Percentiles rank a stretch among this genome's conserved stretches.
phyloP scores from a whole-genome alignment of 2,888 invertebrate species.

The Epirrhoe alternata region DNA sequence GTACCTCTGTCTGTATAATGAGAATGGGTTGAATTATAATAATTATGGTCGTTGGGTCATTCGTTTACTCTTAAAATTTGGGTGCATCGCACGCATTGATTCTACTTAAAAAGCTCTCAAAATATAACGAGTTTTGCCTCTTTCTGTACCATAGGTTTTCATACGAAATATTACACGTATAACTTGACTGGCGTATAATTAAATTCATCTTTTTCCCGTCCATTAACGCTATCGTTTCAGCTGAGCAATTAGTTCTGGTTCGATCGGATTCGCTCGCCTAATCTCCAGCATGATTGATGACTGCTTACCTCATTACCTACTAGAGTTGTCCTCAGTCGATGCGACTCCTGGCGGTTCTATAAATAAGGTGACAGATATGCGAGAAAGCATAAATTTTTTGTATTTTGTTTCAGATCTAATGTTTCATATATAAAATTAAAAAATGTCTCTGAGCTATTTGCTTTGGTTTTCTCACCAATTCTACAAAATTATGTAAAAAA shows the following conservation, averaged over 20 bases:
- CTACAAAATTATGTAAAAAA: too few relatives aligned
- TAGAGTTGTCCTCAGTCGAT: conserved; percentile 23
- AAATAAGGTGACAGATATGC: not conserved
- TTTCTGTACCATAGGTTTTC: conserved; percentile 1
- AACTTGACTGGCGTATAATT: conserved; percentile 63
- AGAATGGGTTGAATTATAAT: conserved; percentile 24
- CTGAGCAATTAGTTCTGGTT: conserved; percentile 72
- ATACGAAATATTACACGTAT: conserved; percentile 3
- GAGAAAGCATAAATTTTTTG: too few relatives aligned
- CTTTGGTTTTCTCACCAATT: too few relatives aligned
- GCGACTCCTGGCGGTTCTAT: not conserved
- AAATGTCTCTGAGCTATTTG: too few relatives aligned
- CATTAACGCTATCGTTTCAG: conserved; percentile 70
- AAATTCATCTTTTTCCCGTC: conserved; percentile 65
- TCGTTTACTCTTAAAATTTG: not conserved
- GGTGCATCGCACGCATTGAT: not conserved
- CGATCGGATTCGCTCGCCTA: conserved; percentile 54
- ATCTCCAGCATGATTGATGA: conserved; percentile 77
- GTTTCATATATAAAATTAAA: too few relatives aligned
- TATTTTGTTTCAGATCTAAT: too few relatives aligned
- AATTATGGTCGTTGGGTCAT: not conserved
- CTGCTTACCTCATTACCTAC: conserved; percentile 59
- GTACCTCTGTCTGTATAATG: conserved; percentile 44
- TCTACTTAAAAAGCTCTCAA: not conserved
- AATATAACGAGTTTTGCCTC: not conserved